Conservation (phyloP, 2,797 vertebrate species). For the Loris lydekkerianus region DNA sequence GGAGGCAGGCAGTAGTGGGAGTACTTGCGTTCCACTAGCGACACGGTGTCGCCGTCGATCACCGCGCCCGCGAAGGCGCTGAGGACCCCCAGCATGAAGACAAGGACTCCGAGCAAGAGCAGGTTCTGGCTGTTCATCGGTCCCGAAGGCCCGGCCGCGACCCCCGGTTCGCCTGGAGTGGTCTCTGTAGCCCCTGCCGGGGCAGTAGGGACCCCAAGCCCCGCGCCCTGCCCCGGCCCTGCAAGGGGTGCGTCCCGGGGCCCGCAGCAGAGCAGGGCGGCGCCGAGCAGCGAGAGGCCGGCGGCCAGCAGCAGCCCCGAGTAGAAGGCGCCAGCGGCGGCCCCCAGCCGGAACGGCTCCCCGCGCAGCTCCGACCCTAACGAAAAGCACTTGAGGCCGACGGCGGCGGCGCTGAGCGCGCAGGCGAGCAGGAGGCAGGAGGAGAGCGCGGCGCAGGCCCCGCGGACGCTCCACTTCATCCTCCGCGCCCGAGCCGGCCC, state of each 20-base stretch:
- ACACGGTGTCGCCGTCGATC: conserved; percentile 97
- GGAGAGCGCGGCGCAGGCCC: conserved; percentile 96
- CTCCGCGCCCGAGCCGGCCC: conserved; percentile 92
- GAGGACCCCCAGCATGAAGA: conserved; percentile 96
- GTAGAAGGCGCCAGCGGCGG: conserved; percentile 96
- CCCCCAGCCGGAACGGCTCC: conserved; percentile 95
- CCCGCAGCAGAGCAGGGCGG: conserved; percentile 94
- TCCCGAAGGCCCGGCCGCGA: conserved; percentile 77
- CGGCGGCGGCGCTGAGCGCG: conserved; percentile 96
- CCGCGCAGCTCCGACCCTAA: conserved; percentile 94
- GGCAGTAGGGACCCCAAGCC: conserved; percentile 83
- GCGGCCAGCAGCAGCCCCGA: conserved; percentile 94
- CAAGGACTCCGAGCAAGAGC: conserved; percentile 94
- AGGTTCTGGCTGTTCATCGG: conserved; percentile 93
- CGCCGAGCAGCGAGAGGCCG: conserved; percentile 94
- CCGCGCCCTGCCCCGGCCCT: conserved; percentile 79
- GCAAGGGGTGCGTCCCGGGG: conserved; percentile 89
- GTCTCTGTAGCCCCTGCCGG: conserved; percentile 78
- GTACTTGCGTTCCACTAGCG: conserved; percentile 96
- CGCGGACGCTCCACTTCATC: conserved; percentile 98
- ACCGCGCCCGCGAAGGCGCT: conserved; percentile 97
- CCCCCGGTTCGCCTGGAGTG: conserved; percentile 81
- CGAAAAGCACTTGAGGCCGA: conserved; percentile 95
- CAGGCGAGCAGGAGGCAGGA: conserved; percentile 96
- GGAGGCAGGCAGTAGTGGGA: conserved; percentile 94